phyloP scores from a whole-genome alignment of 2,113 vertebrate genomes.

The Corythoichthys haematopterus region DNA sequence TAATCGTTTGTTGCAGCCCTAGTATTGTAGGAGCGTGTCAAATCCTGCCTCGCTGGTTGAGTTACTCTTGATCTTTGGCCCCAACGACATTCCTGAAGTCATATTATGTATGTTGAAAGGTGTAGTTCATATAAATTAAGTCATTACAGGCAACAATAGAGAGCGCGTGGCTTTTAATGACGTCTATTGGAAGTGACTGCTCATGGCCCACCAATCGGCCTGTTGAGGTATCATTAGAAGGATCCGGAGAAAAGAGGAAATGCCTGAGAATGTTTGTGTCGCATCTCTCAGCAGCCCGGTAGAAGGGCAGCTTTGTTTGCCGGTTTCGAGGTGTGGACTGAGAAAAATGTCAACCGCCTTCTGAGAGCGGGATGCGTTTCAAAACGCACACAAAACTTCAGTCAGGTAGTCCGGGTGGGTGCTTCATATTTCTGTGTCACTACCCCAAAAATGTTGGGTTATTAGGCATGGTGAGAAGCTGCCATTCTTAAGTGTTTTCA shows the following conservation, averaged over 20 bases:
- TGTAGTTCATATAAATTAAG: neutral
- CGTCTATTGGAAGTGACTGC: neutral
- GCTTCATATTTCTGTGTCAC: neutral
- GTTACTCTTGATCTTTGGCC: slow-evolving; percentile 31
- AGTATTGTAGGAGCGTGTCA: neutral
- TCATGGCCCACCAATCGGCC: neutral
- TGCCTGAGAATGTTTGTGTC: slow-evolving; percentile 7
- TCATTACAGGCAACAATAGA: neutral
- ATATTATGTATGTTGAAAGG: neutral
- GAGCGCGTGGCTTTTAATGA: neutral
- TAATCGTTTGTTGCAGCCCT: too few relatives aligned
- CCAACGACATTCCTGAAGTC: slow-evolving; percentile 51
- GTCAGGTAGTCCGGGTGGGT: neutral
- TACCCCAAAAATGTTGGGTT: too few relatives aligned
- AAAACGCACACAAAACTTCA: neutral
- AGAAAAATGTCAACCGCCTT: slow-evolving; percentile 25
- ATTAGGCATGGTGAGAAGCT: neutral
- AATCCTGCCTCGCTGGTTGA: slow-evolving; percentile 30
- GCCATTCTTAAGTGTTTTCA: neutral
- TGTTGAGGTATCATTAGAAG: neutral
- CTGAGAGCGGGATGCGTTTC: neutral
- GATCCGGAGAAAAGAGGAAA: too few relatives aligned
- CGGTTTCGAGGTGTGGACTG: slow-evolving; percentile 44
- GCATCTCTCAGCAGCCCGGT: slow-evolving; percentile 1
- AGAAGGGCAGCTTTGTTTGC: slow-evolving; percentile 15